Percentiles rank a stretch among this genome's conserved stretches.
Evolutionary conservation across 2,888 invertebrate genomes (phyloP).

Genomic region (Ctena decussata): DNA sequence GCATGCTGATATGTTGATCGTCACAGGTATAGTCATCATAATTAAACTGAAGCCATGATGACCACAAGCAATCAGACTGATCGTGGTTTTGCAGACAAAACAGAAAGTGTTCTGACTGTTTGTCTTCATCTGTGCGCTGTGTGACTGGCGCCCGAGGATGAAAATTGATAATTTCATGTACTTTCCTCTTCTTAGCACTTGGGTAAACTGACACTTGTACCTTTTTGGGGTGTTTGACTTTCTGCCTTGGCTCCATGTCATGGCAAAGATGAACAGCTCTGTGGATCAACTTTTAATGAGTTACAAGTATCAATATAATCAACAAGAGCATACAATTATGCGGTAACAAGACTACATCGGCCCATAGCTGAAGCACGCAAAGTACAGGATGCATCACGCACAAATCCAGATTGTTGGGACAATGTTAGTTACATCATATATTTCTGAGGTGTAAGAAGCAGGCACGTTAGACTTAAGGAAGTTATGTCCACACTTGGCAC

Average conservation of each 20-base stretch:
- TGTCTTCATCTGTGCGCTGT: not conserved
- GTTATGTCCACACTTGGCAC: conserved; percentile 28
- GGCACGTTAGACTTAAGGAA: conserved; percentile 46
- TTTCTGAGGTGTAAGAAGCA: conserved; percentile 26
- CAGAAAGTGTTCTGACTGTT: not conserved
- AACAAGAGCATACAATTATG: conserved; percentile 1
- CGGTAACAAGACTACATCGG: conserved; percentile 15
- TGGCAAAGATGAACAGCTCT: conserved; percentile 21
- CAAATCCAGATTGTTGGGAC: conserved; percentile 15
- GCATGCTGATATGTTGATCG: not conserved
- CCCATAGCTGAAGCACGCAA: conserved; percentile 20
- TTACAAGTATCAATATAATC: not conserved
- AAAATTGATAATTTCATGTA: conserved; percentile 3
- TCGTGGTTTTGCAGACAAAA: not conserved
- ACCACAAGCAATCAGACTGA: conserved; percentile 16
- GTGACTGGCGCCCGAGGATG: conserved; percentile 8
- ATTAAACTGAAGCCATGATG: not conserved
- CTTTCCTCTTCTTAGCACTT: not conserved
- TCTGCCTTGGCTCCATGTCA: conserved; percentile 16
- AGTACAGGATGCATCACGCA: conserved; percentile 27
- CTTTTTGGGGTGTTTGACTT: not conserved
- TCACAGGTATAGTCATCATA: conserved; percentile 2
- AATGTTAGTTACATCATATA: conserved; percentile 36
- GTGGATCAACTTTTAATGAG: not conserved
- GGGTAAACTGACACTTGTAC: not conserved